phyloP scores from a whole-genome alignment of 1,140 invertebrate genomes.

The Cotesia typhae region DNA sequence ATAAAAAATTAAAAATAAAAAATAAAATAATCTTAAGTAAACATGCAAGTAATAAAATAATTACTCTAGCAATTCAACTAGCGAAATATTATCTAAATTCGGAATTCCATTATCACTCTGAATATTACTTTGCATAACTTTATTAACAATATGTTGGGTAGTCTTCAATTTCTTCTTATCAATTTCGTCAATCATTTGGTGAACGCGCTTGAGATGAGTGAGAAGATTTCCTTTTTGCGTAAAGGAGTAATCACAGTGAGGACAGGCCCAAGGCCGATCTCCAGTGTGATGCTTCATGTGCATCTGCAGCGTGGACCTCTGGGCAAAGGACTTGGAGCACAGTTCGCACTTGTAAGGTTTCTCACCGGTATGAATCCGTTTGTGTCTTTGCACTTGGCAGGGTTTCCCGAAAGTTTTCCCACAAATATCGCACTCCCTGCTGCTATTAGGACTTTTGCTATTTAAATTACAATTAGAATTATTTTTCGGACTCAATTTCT shows the following conservation, averaged over 20 bases:
- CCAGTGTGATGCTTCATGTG: slow-evolving; percentile 72
- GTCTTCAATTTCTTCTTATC: slow-evolving; percentile 45
- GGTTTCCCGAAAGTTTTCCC: slow-evolving; percentile 60
- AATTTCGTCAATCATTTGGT: slow-evolving; percentile 47
- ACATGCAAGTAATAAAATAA: not conserved
- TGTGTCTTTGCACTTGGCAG: slow-evolving; percentile 59
- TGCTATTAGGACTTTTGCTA: too few relatives aligned
- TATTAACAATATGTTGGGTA: slow-evolving; percentile 44
- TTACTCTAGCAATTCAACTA: slow-evolving; percentile 51
- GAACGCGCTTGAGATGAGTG: slow-evolving; percentile 70
- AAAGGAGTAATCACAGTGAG: slow-evolving; percentile 66
- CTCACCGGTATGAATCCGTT: slow-evolving; percentile 74
- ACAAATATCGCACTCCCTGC: slow-evolving; percentile 57
- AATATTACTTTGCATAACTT: slow-evolving; percentile 41
- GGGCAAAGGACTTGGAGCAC: slow-evolving; percentile 73
- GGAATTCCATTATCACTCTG: slow-evolving; percentile 41
- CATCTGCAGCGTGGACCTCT: slow-evolving; percentile 72
- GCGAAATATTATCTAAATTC: slow-evolving; percentile 52
- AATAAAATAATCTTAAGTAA: too few relatives aligned
- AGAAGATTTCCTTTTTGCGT: slow-evolving; percentile 72
- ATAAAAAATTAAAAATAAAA: too few relatives aligned
- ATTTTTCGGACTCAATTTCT: slow-evolving; percentile 23
- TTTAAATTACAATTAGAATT: slow-evolving; percentile 15
- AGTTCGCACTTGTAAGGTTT: slow-evolving; percentile 73
- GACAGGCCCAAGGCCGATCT: slow-evolving; percentile 66